Evolutionary conservation across 2,797 vertebrate species (phyloP), one percentile per base, ranked within the genome.

Genomic region (Protosalanx chinensis): DNA sequence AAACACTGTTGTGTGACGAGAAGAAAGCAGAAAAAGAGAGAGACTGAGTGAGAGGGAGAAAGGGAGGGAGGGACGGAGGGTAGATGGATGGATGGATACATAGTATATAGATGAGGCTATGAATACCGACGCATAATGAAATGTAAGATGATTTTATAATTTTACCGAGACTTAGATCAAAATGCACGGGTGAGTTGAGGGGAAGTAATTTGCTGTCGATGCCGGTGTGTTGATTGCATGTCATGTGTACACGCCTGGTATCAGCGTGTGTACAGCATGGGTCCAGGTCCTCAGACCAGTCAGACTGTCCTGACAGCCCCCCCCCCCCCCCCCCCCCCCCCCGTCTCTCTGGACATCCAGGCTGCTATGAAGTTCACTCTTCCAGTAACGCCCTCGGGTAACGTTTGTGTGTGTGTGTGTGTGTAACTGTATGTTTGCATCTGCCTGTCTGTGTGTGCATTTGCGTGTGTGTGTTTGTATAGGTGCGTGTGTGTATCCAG

Each of bases 1-100:
- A 77, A 41, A 71, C 70, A 74, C n/a, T 18, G 13, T 30, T 63
- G 32, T 33, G 27, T 64, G 30, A 35, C 18, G 32, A 64, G 32
- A 23, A 4, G 33, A 15, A 35, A 30, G n/a, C 58, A 61, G 33
- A 70, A 29, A 71, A 29, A 67, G n/a, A 61, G 46, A 6, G 23
- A 49, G n/a, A 29, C 32, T 18, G 18, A 12, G 62, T 6, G 35
- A 37, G 35, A 7, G 35, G 7, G 35, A 56, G 53, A 5, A 15
- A 68, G 58, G 59, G 27, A 61, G 18, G 20, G 18, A 62, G 23
- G 33, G 60, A 62, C 13, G 6, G 3, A 56, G 53, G 2, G 15
- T 13, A 56, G n/a, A 56, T 6, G 13, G 29, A 16, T 1, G 3
- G 27, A 30, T 4, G 35, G 16, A 15, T 4, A 27, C 6, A 62